Conservation (phyloP, 2,888 invertebrate genomes). For the Ischnura elegans region DNA sequence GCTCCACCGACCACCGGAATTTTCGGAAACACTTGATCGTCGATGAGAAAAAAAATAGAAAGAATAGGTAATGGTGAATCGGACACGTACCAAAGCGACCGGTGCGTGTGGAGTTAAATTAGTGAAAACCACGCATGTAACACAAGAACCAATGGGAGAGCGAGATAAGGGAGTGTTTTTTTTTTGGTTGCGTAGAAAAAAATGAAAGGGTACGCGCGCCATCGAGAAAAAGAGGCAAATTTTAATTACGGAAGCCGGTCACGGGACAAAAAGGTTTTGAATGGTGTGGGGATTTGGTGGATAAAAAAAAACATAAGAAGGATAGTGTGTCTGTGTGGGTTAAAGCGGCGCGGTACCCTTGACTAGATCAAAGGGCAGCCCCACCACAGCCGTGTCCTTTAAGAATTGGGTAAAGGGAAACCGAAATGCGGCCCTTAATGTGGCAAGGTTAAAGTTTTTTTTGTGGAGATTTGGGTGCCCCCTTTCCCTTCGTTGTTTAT, state of each 20-base stretch:
- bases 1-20: conserved; percentile 13
- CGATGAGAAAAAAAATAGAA: neutral
- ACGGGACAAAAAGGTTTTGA: conserved; percentile 1
- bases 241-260: conserved; percentile 64
- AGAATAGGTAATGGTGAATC: neutral
- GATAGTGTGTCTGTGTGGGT: conserved; percentile 36
- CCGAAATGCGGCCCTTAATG: neutral
- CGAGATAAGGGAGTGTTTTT: neutral
- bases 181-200: conserved; percentile 1
- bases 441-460: neutral
- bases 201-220: conserved; percentile 63
- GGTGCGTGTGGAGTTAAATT: conserved; percentile 63
- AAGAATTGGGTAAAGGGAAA: conserved; percentile 42
- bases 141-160: conserved; percentile 1
- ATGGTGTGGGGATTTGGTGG: neutral
- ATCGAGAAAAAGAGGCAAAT: conserved; percentile 50
- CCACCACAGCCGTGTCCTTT: conserved; percentile 3
- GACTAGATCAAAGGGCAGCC: conserved; percentile 12
- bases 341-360: conserved; percentile 29
- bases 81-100: neutral
- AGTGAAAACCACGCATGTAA: conserved; percentile 58
- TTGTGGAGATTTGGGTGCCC: conserved; percentile 12
- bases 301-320: too few species aligned
- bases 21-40: conserved; percentile 5
- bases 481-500: conserved; percentile 27